Evolutionary conservation across 2,888 invertebrate genomes (phyloP).

Genomic region (Ferdinandea cuprea): DNA sequence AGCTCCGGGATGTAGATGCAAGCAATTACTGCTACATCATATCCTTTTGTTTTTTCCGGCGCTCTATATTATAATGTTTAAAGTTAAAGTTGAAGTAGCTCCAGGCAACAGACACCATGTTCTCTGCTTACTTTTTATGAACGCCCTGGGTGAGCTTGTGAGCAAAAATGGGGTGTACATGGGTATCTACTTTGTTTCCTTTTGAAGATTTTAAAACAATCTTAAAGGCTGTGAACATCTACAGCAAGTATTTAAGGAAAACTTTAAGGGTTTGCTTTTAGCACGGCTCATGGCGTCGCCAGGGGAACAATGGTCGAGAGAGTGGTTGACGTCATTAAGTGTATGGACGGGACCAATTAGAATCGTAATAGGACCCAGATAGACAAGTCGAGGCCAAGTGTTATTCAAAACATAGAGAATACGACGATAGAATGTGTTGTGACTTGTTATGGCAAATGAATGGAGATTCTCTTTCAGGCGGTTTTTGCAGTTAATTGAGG

Average conservation of each 20-base stretch:
- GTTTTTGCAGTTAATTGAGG: constrained; percentile 36
- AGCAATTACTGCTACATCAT: constrained; percentile 15
- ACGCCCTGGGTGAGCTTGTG: constrained; percentile 28
- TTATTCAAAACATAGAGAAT: constrained; percentile 28
- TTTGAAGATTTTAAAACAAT: constrained; percentile 17
- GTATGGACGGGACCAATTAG: constrained; percentile 46
- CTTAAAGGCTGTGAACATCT: constrained; percentile 23
- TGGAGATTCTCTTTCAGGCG: not conserved
- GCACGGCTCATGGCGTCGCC: constrained; percentile 23
- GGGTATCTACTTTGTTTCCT: not conserved
- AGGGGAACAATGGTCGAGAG: constrained; percentile 21
- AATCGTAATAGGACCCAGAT: constrained; percentile 47
- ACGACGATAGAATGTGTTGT: constrained; percentile 11
- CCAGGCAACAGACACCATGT: constrained; percentile 11
- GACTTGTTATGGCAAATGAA: constrained; percentile 4
- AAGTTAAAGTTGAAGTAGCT: not conserved
- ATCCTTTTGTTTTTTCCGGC: constrained; percentile 15
- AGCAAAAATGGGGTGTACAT: constrained; percentile 6
- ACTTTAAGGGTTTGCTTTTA: constrained; percentile 18
- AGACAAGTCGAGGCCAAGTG: constrained; percentile 52
- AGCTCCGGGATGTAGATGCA: constrained; percentile 18
- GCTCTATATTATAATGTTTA: not conserved
- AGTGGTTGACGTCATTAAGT: constrained; percentile 32
- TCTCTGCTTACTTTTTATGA: constrained; percentile 6
- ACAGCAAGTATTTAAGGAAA: constrained; percentile 2